phyloP scores from a whole-genome alignment of 2,797 vertebrate genomes.

The Sebastes matsubarae region DNA sequence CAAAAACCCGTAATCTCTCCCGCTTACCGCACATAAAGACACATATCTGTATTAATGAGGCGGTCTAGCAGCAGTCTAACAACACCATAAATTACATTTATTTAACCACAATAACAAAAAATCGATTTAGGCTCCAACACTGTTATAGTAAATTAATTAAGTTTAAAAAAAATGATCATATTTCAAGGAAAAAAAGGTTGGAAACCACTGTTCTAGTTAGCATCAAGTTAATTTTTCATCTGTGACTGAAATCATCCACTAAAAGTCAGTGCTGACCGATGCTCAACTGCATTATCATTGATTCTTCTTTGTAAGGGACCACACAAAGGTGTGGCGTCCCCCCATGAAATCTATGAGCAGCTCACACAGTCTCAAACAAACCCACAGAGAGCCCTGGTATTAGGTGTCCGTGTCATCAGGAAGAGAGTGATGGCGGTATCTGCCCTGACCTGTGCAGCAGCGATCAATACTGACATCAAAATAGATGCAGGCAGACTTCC shows the following conservation, averaged over 20 bases:
- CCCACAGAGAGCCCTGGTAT: constrained; percentile 28
- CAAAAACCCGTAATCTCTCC: too few relatives aligned
- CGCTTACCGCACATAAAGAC: too few relatives aligned
- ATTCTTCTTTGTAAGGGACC: constrained; percentile 7
- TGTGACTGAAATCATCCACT: neutral
- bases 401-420: constrained; percentile 46
- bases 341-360: constrained; percentile 46
- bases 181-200: too few relatives aligned
- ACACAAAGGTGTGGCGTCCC: constrained; percentile 9
- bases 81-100: too few relatives aligned
- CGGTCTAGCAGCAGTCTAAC: too few relatives aligned
- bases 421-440: constrained; percentile 50
- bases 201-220: neutral
- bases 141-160: too few relatives aligned
- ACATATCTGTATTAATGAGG: too few relatives aligned
- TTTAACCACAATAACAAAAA: too few relatives aligned
- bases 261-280: neutral
- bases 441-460: constrained; percentile 49
- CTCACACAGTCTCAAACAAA: constrained; percentile 36
- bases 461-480: constrained; percentile 67
- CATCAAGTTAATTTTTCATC: neutral
- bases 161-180: too few relatives aligned
- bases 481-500: constrained; percentile 50
- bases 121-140: rapidly evolving
- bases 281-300: constrained; percentile 3